Base-by-base conservation (phyloP, 2,888 invertebrate species). In the Caenorhabditis sinica region DNA sequence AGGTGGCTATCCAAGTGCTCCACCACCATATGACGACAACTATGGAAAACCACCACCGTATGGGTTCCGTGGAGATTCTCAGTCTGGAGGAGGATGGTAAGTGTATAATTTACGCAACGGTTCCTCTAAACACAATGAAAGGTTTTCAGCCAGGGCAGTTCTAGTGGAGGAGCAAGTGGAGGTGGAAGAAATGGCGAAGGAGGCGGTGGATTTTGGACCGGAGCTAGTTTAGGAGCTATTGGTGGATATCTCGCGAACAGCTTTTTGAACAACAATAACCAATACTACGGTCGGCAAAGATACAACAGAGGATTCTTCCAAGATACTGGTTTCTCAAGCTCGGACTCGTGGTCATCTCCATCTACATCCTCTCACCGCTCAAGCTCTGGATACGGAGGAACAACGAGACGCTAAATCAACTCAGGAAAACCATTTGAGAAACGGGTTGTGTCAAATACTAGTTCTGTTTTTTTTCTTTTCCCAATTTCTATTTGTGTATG, bases 141-240 rank as follows among this genome's bases (percentile, higher is more conserved):
- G 69, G 53, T 65, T 79, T 79, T 65, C 72, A 79, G 77, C 33
- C 63, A 61, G 20, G 71, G 80, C 13, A 60, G 61, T 33, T 33
- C 69, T 53, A 49, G 36, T 53, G 77, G 72, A 66, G 65, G 56
- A 45, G 43, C 71, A 28, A 49, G 66, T 49, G 80, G 83, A 68
- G 28, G 73, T 45, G 69, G 65, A 25, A 68, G 71, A 36, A 53
- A n/a, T 17, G 71, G 65, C 40, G 68, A 51, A 5, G 83, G 83
- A 30, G 68, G 82, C 11, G 79, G 82, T 6, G 79, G 81, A 0
- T 88, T 89, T 81, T 87, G 90, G 91, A 83, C 85, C 11, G 90
- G 90, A 66, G 85, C 91, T 9, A 89, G 85, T 20, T 77, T 90
- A 36, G 90, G 91, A 30, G 91, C 91, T 0, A 77, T 90, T 11